A percentile compares a stretch with the other conserved stretches of the same genome.
Evolutionary conservation across 2,113 vertebrate species (phyloP).

Genomic region (Ictalurus furcatus): DNA sequence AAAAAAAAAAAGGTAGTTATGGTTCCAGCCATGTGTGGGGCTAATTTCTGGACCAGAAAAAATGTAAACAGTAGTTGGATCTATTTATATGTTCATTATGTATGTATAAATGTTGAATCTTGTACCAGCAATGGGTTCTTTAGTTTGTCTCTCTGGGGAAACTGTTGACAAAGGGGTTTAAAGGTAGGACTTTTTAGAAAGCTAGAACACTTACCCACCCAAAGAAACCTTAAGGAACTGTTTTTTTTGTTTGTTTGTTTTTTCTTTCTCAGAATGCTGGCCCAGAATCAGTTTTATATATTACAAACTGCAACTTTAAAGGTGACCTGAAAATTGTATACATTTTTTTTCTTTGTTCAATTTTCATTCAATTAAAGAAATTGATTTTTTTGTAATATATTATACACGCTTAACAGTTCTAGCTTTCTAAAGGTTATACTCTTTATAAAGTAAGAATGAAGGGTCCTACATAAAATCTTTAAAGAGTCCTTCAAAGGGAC

Average conservation of each 20-base stretch:
- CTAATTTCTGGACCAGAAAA: not conserved
- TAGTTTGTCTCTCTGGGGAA: not conserved
- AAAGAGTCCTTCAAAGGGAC: not conserved
- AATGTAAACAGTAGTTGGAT: not conserved
- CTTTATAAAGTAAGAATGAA: not conserved
- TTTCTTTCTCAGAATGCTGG: not conserved
- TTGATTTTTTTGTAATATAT: no score
- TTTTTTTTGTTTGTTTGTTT: not conserved
- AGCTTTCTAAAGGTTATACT: not conserved
- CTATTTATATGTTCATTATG: not conserved
- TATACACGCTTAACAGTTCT: no score
- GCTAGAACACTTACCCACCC: not conserved
- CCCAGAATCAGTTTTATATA: not conserved
- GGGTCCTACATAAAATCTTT: not conserved
- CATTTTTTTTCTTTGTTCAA: not conserved
- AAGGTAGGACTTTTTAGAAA: not conserved
- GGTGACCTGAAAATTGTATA: not conserved
- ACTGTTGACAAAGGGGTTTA: not conserved
- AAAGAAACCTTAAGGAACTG: not conserved
- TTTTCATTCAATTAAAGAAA: not conserved
- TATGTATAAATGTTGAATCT: not conserved
- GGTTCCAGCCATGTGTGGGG: not conserved
- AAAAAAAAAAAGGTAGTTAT: not conserved
- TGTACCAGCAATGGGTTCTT: not conserved
- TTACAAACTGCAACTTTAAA: not conserved